Evolutionary conservation across 2,113 vertebrate genomes (phyloP), one percentile per base, ranked within the genome.

Genomic region (Alosa alosa): DNA sequence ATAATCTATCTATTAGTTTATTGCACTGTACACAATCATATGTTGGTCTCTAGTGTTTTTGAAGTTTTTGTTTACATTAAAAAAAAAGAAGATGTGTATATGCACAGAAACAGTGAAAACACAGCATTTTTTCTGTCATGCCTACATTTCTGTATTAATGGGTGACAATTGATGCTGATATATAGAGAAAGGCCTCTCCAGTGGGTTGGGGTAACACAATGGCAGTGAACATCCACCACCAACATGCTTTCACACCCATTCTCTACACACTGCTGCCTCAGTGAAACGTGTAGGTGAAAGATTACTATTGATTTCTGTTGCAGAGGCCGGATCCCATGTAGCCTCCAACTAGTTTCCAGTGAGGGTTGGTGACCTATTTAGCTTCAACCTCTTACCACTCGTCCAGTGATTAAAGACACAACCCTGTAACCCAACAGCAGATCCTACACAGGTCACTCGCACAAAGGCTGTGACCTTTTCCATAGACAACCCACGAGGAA

Each of bases 311-410:
- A 91, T 91, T 88, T 84, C 46, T 52, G 44, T 72, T 75, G 50
- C 36, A 68, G 18, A 82, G 9, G 86, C 85, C 82, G 78, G 86
- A 39, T 55, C 25, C 47, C n/a, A 7, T 18, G 60, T 82, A 82
- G 84, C 84, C 87, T 86, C 82, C 52, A 90, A 82, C 86, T 84
- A 11, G 83, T 92, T 92, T 90, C 88, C 89, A 91, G 39, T 83
- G 52, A 36, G 87, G 25, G 57, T 85, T 4, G 83, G 49, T 25
- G 82, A 81, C 22, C 84, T 39, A 55, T 18, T 41, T 86, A 49
- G 82, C 83, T 45, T 39, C 81, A 85, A 84, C 57, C 47, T 81
- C 31, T 50, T 44, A 82, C 49, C 83, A 46, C 13, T 85, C 17
- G 55, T 13, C 64, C 13, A 39, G 36, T 75, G 3, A 75, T 36